Percentiles rank a stretch among this genome's conserved stretches.
Evolutionary conservation across 1,140 invertebrate genomes (phyloP).

Genomic region (Sarcophaga peregrina): DNA sequence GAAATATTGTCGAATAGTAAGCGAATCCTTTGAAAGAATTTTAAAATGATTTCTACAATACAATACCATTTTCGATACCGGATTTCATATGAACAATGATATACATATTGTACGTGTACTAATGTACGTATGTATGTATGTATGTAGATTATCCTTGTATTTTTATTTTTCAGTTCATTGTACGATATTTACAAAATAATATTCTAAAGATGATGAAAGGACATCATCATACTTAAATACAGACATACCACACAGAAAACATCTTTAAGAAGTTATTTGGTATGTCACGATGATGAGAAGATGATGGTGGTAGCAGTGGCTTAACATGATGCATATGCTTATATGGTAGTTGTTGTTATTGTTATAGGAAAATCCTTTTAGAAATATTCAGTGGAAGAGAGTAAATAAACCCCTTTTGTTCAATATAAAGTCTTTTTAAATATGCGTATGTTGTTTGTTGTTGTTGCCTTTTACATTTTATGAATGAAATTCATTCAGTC

Average conservation of each 20-base stretch:
- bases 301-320: background rate
- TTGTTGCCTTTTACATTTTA: background rate
- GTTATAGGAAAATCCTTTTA: background rate
- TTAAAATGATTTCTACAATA: no score
- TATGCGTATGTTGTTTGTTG: background rate
- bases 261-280: background rate
- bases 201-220: background rate
- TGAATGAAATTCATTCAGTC: background rate
- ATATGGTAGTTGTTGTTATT: background rate
- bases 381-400: background rate
- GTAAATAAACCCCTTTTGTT: background rate
- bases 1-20: no score
- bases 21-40: no score
- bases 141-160: no score
- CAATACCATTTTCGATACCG: no score
- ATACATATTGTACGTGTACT: no score
- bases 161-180: slow-evolving; percentile 12
- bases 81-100: no score
- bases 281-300: background rate
- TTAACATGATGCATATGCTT: background rate
- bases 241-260: background rate
- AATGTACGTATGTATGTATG: no score
- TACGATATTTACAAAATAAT: background rate
- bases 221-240: background rate
- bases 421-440: background rate